Evolutionary conservation across 92 coral and sea anemone genomes (phyloP), one percentile per base, ranked within the genome.

Genomic region (Diadumene lineata): DNA sequence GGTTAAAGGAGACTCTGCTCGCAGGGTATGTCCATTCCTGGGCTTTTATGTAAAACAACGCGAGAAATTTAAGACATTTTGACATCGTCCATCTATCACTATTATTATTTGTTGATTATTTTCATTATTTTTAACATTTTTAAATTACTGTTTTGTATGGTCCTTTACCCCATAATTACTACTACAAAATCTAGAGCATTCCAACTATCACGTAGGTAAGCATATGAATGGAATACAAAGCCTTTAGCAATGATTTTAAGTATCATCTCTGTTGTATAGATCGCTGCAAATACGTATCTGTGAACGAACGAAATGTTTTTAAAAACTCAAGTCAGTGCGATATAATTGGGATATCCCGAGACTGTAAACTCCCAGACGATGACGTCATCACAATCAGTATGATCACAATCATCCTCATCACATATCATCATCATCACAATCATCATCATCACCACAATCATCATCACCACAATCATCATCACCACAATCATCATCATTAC

Each of bases 151-250:
- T n/a, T n/a, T n/a, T n/a, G 15, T 23, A 56, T 32, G 19, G 34
- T 18, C 15, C 18, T 80, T 75, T 80, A 94, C 98, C 98, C 98
- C 16, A 94, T 69, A 61, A 94, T 94, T 46, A 94, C 97, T 7
- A 94, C 98, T 50, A 85, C 84, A 62, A 94, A 91, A 57, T 94
- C 98, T 72, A 94, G 51, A 31, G 80, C 62, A 53, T 94, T 94
- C 98, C 98, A 94, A 0, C 94, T 86, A 65, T 94, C 96, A 33
- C 97, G 73, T 8, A 94, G 87, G 72, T 94, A 94, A 0, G 98
- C 97, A 55, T 84, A 89, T 0, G 89, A 60, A 78, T 94, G 97
- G 16, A 94, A 67, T 28, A 77, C 92, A 7, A 94, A 94, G 18
- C 98, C 98, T 57, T 92, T 90, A 27, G 93, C 93, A 32, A 85